Evolutionary conservation across 2,888 invertebrate species (phyloP).

Genomic region (Sycophila texana): DNA sequence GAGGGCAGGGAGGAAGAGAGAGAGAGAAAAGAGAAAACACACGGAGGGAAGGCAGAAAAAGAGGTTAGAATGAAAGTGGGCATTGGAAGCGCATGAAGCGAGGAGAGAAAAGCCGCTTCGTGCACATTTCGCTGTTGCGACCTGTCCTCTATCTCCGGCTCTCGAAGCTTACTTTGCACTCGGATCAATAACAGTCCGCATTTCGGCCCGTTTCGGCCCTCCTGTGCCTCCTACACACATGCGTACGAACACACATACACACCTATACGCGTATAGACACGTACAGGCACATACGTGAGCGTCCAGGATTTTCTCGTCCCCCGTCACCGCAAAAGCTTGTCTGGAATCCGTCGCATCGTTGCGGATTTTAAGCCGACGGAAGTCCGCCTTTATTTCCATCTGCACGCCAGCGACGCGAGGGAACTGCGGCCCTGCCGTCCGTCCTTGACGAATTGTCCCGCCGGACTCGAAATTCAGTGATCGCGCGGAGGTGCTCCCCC

Average conservation of each 20-base stretch:
- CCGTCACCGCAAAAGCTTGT: slow-evolving; percentile 21
- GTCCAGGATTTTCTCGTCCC: slow-evolving; percentile 31
- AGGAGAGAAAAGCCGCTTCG: slow-evolving; percentile 38
- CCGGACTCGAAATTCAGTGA: slow-evolving; percentile 29
- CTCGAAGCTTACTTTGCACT: slow-evolving; percentile 49
- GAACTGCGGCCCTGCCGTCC: background rate
- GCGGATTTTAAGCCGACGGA: slow-evolving; percentile 28
- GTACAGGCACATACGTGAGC: background rate
- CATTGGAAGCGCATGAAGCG: slow-evolving; percentile 22
- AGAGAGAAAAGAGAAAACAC: background rate
- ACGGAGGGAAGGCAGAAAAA: background rate
- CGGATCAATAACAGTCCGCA: slow-evolving; percentile 47
- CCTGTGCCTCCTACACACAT: background rate
- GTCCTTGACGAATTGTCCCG: slow-evolving; percentile 45
- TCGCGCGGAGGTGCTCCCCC: background rate
- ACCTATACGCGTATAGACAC: background rate
- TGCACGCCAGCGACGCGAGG: background rate
- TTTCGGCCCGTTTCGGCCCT: slow-evolving; percentile 23
- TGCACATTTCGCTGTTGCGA: slow-evolving; percentile 30
- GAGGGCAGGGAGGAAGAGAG: background rate
- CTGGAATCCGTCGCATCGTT: slow-evolving; percentile 39
- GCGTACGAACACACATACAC: background rate
- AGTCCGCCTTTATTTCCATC: slow-evolving; percentile 46
- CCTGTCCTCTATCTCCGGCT: slow-evolving; percentile 24
- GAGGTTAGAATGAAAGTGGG: slow-evolving; percentile 17